Evolutionary conservation across 2,888 invertebrate genomes (phyloP).

Genomic region (Acleris laterana): DNA sequence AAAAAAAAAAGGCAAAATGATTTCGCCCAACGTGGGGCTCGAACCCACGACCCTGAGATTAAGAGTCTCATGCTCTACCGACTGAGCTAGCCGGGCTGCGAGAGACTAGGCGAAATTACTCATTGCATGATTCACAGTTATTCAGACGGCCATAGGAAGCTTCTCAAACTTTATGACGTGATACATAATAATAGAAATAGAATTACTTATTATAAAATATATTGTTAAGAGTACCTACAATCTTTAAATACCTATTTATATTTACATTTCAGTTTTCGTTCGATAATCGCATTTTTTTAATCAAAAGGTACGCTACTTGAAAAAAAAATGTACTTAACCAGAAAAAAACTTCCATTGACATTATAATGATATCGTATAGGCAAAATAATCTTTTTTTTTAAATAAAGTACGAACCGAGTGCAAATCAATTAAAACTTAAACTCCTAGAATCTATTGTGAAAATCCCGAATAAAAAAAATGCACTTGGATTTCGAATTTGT

Average conservation of each 20-base stretch:
- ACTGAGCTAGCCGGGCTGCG: slow-evolving; percentile 84
- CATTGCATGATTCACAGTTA: background rate
- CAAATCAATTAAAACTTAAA: background rate
- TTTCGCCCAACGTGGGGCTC: slow-evolving; percentile 75
- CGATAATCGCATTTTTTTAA: too few species aligned
- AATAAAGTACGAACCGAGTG: too few species aligned
- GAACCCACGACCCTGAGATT: slow-evolving; percentile 87
- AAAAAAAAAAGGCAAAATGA: slow-evolving; percentile 5
- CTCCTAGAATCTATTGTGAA: background rate
- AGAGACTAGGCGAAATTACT: background rate
- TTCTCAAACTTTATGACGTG: slow-evolving; percentile 18
- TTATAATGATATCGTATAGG: too few species aligned
- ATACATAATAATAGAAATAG: too few species aligned
- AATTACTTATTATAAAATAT: too few species aligned
- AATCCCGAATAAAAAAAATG: slow-evolving; percentile 4
- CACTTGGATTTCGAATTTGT: slow-evolving; percentile 18
- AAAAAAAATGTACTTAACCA: too few species aligned
- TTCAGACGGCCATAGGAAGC: background rate
- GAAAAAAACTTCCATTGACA: too few species aligned
- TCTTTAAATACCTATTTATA: too few species aligned
- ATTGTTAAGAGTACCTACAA: too few species aligned
- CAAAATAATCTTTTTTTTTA: too few species aligned
- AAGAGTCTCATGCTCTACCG: slow-evolving; percentile 86
- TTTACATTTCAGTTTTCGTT: too few species aligned
- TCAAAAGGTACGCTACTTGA: too few species aligned